Base-by-base conservation (phyloP, 2,888 invertebrate genomes). In the Crocallis elinguaria region DNA sequence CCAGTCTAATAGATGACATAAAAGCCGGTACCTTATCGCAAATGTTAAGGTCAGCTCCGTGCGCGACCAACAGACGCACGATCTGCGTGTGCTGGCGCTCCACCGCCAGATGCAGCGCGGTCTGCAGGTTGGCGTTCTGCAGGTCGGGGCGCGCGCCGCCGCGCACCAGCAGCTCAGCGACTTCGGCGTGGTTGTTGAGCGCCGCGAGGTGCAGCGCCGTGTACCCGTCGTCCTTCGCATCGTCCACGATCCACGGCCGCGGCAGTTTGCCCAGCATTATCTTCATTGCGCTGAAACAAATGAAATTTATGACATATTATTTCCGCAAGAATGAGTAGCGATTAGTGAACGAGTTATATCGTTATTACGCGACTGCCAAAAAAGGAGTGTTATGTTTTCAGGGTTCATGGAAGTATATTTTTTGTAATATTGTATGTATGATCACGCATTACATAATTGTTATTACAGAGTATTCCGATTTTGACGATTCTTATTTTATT, bases 31-130 rank as follows among this genome's bases (percentile, higher is more conserved):
- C 99, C 92, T 99, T 99, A 87, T 99, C 99, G 37, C 98, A 96
- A 60, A 98, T 96, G 86, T 99, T 98, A 67, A 99, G 93, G 86
- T 98, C 97, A 27, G 98, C 98, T 7, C 96, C 96, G 82, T 98
- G 98, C 41, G 97, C 94, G 11, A 99, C 98, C 67, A 99, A 92
- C 62, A 99, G 92, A 78, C 98, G 93, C 52, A 99, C 98, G 62
- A 99, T 98, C 88, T 98, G 98, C n/a, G 98, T 97, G 87, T 99
- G 99, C 77, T 99, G 98, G 7, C 99, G 92, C 88, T 99, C 98
- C 8, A 98, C 98, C 0, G 99, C 98, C 51, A 99, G 93, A 86
- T 99, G 99, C 17, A 98, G 91, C 0, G 96, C 96, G 0, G 98
- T 98, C 82, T 98, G 98, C 45, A 97, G 92, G 90, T 99, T 99